These are phyloP conservation scores for Pseudachorutes palmiensis DNA, from an alignment of 1,140 invertebrate species.

Conservation along the genomic window DNA sequence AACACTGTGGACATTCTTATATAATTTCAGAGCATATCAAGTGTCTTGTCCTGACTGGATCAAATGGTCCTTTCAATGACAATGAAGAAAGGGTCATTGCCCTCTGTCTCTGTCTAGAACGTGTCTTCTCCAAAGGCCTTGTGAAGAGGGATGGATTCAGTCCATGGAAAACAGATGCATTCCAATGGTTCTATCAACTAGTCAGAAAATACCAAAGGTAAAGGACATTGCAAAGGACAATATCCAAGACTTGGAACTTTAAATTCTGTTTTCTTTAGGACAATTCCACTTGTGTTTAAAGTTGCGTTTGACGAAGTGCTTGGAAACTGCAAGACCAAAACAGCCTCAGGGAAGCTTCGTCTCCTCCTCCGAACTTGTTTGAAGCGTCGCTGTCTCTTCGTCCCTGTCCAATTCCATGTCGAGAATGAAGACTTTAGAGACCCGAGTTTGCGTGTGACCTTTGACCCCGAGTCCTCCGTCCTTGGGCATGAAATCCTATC, in stretches of 20 bases:
- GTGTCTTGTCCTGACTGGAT: conserved; percentile 8
- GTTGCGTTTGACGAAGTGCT: conserved; percentile 32
- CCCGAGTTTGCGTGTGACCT: conserved; percentile 21
- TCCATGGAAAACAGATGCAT: conserved; percentile 33
- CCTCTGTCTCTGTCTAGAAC: conserved; percentile 29
- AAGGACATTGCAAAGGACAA: not conserved
- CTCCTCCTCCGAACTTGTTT: conserved; percentile 33
- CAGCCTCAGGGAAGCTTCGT: conserved; percentile 28
- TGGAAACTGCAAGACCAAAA: conserved; percentile 28
- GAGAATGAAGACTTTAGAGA: conserved; percentile 33
- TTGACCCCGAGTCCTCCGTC: conserved; percentile 26
- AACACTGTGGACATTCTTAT: not conserved
- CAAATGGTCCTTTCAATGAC: conserved; percentile 22
- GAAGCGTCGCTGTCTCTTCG: conserved; percentile 27
- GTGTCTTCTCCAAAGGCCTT: conserved; percentile 34
- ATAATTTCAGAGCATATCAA: conserved; percentile 25
- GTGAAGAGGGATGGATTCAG: conserved; percentile 33
- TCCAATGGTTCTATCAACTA: conserved; percentile 37
- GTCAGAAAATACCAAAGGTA: conserved; percentile 32
- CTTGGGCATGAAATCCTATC: conserved; percentile 36
- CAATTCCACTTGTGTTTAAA: conserved; percentile 26
- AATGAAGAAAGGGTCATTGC: conserved; percentile 31
- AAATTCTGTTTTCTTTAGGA: not conserved
- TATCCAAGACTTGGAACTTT: not conserved
- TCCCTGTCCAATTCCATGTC: conserved; percentile 33